Evolutionary conservation across 1,140 invertebrate genomes (phyloP), one percentile per base, ranked within the genome.

Genomic region (Heliconius melpomene): DNA sequence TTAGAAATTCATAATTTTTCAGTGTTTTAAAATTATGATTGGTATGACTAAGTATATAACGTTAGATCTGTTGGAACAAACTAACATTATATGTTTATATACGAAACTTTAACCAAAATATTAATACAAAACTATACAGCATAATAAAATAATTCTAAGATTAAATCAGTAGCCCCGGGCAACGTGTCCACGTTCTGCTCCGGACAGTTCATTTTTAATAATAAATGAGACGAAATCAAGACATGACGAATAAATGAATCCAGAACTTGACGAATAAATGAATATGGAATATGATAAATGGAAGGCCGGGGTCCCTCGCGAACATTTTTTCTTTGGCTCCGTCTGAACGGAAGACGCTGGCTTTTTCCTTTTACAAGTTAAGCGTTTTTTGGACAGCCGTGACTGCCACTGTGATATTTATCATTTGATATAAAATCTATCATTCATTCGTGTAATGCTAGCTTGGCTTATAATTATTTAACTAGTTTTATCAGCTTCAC

Each of bases 171-270:
- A 89, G 90, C 90, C 87, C 86, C 84, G 75, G 88, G 85, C 88
- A 85, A 89, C 89, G 89, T 88, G 85, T 86, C 87, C 91, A 85
- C 86, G 84, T 85, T 90, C 89, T 95, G 94, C 88, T 91, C 81
- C 82, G 90, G 94, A 95, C 94, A 95, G 93, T 93, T 95, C 94
- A 95, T 95, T 95, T 95, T 95, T 95, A 95, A 95, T 95, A 95
- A 94, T 94, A 95, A 95, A 95, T 94, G 93, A 94, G 91, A 94
- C 89, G 94, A 95, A 95, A 95, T 95, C 94, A 94, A 93, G 93
- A 93, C 93, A 92, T 93, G 94, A 94, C 93, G 94, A 95, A 95
- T 95, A 95, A 95, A 95, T 95, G 94, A 95, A 95, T 95, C 94
- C 90, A 94, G 93, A 93, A 94, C 92, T 93, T 94, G 92, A 94